These are phyloP conservation scores for Heliconius melpomene DNA, from an alignment of 1,140 invertebrate genomes.

Conservation along the genomic window DNA sequence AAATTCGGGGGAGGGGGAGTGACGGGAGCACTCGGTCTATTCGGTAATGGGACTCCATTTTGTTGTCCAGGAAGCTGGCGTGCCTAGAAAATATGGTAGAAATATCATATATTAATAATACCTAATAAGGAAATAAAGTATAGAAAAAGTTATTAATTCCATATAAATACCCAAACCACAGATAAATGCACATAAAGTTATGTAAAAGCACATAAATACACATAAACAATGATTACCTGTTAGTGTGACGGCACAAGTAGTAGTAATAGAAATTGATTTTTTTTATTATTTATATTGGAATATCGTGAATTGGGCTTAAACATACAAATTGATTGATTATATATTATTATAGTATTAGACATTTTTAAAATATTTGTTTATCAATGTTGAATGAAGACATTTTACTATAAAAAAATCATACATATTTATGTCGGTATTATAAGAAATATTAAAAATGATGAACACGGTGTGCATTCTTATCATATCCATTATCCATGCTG, in stretches of 20 bases:
- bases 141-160: background rate
- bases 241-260: constrained; percentile 12
- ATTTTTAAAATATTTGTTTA: too few species aligned
- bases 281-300: background rate
- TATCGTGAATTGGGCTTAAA: background rate
- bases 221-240: constrained; percentile 14
- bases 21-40: background rate
- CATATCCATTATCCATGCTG: background rate
- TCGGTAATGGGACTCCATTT: constrained; percentile 28
- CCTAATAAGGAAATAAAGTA: background rate
- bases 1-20: constrained; percentile 54
- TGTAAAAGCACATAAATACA: constrained; percentile 10
- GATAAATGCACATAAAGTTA: constrained; percentile 9
- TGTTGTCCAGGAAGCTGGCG: constrained; percentile 32
- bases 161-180: background rate
- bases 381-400: background rate
- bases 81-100: constrained; percentile 35
- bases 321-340: background rate
- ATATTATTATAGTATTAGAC: background rate
- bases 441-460: background rate
- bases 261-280: background rate
- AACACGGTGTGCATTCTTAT: background rate
- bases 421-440: background rate
- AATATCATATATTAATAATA: background rate
- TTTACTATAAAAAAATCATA: constrained; percentile 3